A percentile compares a stretch with the other conserved stretches of the same genome.
These are phyloP conservation scores for Sturnira hondurensis DNA, from an alignment of 2,113 vertebrate species.

Conservation along the genomic window DNA sequence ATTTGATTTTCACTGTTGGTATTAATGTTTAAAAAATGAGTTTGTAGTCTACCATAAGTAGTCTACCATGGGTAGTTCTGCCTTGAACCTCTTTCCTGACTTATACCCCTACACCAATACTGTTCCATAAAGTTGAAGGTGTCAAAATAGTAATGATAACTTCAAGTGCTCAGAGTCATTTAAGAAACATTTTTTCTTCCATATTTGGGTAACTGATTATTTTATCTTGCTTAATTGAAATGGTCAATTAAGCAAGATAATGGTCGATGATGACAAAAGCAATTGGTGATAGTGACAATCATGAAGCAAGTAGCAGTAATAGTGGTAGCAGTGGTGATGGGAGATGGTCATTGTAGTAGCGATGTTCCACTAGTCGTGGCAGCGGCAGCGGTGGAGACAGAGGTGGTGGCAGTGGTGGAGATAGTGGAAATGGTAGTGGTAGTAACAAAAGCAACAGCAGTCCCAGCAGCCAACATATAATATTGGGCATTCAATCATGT, in stretches of 20 bases:
- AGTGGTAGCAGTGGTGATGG: background rate
- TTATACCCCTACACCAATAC: background rate
- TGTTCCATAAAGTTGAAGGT: background rate
- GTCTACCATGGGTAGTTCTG: background rate
- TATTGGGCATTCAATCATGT: no score
- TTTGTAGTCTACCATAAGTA: background rate
- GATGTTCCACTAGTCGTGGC: background rate
- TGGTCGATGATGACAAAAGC: background rate
- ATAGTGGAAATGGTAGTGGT: fast-evolving
- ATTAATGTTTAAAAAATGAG: background rate
- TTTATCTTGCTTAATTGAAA: background rate
- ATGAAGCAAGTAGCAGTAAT: background rate
- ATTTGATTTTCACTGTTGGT: background rate
- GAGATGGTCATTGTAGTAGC: background rate
- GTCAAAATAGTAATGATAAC: background rate
- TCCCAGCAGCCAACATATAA: background rate
- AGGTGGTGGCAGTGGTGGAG: fast-evolving
- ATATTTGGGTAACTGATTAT: background rate
- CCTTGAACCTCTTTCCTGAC: background rate
- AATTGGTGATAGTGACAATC: background rate
- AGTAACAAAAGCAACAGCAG: no score
- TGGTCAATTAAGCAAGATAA: no score
- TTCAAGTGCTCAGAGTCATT: background rate
- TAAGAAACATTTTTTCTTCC: background rate
- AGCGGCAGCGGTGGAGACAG: fast-evolving